phyloP scores from a whole-genome alignment of 1,140 invertebrate genomes.

The Heliothis virescens region DNA sequence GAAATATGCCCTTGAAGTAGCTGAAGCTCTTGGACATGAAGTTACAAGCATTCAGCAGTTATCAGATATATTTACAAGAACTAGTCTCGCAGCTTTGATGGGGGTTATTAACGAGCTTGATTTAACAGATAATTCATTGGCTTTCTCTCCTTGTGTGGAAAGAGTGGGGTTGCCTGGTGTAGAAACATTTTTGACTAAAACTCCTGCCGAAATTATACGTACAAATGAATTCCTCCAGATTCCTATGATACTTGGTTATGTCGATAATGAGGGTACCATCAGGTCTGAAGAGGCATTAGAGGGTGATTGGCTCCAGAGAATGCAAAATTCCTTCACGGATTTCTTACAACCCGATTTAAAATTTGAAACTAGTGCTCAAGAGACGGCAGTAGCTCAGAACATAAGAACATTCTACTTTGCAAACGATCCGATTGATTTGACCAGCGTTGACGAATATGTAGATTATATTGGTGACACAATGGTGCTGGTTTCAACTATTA shows the following conservation, averaged over 20 bases:
- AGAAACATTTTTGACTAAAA: conserved; percentile 68
- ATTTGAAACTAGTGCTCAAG: conserved; percentile 62
- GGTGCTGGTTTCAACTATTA: conserved; percentile 74
- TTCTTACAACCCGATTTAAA: conserved; percentile 75
- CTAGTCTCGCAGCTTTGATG: conserved; percentile 75
- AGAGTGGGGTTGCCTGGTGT: conserved; percentile 61
- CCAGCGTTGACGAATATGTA: conserved; percentile 62
- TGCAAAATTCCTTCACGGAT: conserved; percentile 68
- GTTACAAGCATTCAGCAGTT: conserved; percentile 64
- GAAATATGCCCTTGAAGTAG: conserved; percentile 69
- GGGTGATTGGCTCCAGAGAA: conserved; percentile 71
- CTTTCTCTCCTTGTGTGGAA: conserved; percentile 79
- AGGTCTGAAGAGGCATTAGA: conserved; percentile 66
- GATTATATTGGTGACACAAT: conserved; percentile 77
- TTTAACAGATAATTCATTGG: conserved; percentile 73
- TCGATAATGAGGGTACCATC: conserved; percentile 80
- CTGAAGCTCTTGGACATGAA: conserved; percentile 73
- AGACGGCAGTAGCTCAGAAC: conserved; percentile 53
- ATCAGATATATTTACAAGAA: conserved; percentile 71
- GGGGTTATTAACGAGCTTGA: conserved; percentile 76
- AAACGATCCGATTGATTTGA: conserved; percentile 54
- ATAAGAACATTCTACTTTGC: conserved; percentile 72
- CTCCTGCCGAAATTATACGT: conserved; percentile 69
- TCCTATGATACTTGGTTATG: conserved; percentile 77
- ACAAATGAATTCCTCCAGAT: conserved; percentile 66